Conservation (phyloP, 2,888 invertebrate species). For the Volucella inflata region DNA sequence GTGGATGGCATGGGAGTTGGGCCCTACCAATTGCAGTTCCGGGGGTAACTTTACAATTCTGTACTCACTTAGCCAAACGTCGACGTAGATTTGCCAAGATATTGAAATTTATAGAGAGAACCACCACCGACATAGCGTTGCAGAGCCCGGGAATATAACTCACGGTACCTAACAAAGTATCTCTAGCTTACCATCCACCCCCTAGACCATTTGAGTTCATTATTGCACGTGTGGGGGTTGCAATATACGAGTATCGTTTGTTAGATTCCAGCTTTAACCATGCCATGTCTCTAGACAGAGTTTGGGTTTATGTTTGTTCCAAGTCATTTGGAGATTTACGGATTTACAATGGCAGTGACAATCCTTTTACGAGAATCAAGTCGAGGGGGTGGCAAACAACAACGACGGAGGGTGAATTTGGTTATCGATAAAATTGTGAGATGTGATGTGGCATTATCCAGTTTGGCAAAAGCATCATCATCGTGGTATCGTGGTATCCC, state of each 20-base stretch:
- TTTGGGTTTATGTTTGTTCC: slow-evolving; percentile 58
- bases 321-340: slow-evolving; percentile 71
- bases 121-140: slow-evolving; percentile 17
- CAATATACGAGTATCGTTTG: background rate
- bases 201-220: slow-evolving; percentile 47
- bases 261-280: slow-evolving; percentile 18
- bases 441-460: slow-evolving; percentile 61
- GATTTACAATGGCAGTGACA: slow-evolving; percentile 48
- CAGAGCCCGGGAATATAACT: slow-evolving; percentile 21
- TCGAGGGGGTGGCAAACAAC: background rate
- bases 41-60: slow-evolving; percentile 64
- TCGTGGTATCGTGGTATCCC: slow-evolving; percentile 7
- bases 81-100: slow-evolving; percentile 73
- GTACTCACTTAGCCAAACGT: slow-evolving; percentile 73
- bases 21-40: slow-evolving; percentile 60
- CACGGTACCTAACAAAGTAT: slow-evolving; percentile 59
- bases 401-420: slow-evolving; percentile 44
- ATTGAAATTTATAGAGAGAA: slow-evolving; percentile 72
- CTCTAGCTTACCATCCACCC: slow-evolving; percentile 10
- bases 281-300: slow-evolving; percentile 13
- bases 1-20: background rate
- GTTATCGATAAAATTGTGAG: slow-evolving; percentile 68
- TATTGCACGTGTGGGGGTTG: slow-evolving; percentile 61
- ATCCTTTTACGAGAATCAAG: slow-evolving; percentile 33
- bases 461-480: slow-evolving; percentile 57